Evolutionary conservation across 2,888 invertebrate genomes (phyloP), one percentile per base, ranked within the genome.

Genomic region (Iselma pallidipennis): DNA sequence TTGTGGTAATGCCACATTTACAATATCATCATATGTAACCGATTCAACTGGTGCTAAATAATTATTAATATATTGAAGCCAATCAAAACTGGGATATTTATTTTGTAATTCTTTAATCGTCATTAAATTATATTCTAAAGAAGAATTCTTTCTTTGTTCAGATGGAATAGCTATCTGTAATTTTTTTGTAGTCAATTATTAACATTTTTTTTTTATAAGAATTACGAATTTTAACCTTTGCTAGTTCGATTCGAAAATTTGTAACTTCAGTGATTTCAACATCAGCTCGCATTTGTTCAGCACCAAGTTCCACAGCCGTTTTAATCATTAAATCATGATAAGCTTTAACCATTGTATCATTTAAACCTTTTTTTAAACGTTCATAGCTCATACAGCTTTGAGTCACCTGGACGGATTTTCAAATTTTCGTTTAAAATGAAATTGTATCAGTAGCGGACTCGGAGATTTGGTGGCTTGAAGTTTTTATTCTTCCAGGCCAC

Each of bases 71-170:
- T 53, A 29, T 37, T 58, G 57, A 1, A 64, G 19, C 64, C 64
- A 64, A 10, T 60, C 60, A 26, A 64, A 28, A 16, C 31, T 55
- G 4, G 64, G 26, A n/a, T 49, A 55, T n/a, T 57, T 53, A 14
- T 23, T 54, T 51, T 64, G 64, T 14, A 64, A 48, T n/a, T 57
- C 57, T 14, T 49, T 12, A 21, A 64, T 55, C 3, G 64, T 64
- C 14, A 51, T 53, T 4, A 48, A 49, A 56, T 64, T 64, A 89
- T 88, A 72, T 91, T 55, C 50, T 23, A 55, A 48, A 1, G 55
- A 29, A 1, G 12, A 25, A 50, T 64, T 64, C 10, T 53, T 57
- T 6, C 50, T 6, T 28, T 59, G 37, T 25, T 60, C 59, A 10
- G 31, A 56, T 9, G 63, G 59, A 28, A 55, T n/a, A 16, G 33